These are phyloP conservation scores for Globodera ellingtonae DNA, from an alignment of 1,140 invertebrate genomes.

Conservation along the genomic window DNA sequence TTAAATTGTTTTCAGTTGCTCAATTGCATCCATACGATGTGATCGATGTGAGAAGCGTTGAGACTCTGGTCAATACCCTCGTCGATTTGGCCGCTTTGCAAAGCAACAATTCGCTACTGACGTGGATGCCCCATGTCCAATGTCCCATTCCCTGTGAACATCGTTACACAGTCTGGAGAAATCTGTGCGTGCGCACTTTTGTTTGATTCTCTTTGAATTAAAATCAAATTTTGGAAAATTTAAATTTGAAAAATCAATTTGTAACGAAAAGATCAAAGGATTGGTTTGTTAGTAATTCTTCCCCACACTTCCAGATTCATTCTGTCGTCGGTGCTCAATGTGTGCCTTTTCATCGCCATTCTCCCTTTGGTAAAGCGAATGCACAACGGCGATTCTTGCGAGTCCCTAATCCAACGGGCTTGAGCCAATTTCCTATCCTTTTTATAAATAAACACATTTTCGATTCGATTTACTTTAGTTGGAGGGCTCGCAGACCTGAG, in stretches of 20 bases:
- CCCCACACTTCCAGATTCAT: conserved; percentile 23
- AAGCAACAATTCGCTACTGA: conserved; percentile 44
- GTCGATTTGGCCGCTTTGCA: conserved; percentile 41
- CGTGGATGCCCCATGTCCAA: conserved; percentile 45
- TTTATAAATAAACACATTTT: too few relatives aligned
- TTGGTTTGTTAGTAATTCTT: conserved; percentile 15
- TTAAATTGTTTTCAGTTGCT: conserved; percentile 6
- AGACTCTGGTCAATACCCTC: conserved; percentile 38
- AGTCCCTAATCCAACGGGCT: conserved; percentile 31
- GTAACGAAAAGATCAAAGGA: background rate
- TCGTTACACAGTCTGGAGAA: conserved; percentile 48
- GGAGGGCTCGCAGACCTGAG: too few relatives aligned
- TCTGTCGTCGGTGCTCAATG: conserved; percentile 44
- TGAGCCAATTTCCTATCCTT: background rate
- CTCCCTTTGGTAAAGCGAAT: conserved; percentile 42
- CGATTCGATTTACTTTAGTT: too few relatives aligned
- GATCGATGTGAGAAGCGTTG: conserved; percentile 33
- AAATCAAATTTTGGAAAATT: too few relatives aligned
- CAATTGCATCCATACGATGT: conserved; percentile 39
- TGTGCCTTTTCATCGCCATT: conserved; percentile 45
- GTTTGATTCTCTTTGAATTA: background rate
- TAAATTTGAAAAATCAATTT: too few relatives aligned
- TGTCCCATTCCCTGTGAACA: conserved; percentile 53
- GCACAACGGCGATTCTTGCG: conserved; percentile 28
- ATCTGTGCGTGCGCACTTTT: conserved; percentile 37